Evolutionary conservation across 2,113 vertebrate species (phyloP), one percentile per base, ranked within the genome.

Genomic region (Callithrix jacchus): DNA sequence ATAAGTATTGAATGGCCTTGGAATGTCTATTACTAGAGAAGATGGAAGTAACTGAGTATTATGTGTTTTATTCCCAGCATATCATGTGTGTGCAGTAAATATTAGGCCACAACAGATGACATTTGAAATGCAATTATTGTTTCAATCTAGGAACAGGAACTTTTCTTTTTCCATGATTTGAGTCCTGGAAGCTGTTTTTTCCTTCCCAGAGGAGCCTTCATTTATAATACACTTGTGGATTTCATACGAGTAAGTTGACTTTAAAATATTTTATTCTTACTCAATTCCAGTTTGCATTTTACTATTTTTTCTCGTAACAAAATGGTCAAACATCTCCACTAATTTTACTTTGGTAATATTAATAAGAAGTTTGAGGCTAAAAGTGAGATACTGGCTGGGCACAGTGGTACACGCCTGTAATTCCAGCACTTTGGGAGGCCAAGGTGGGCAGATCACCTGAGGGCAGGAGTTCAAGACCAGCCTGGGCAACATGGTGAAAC

Each of bases 141-240:
- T 94, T 74, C 88, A 61, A 73, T 95, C 30, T 97, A 99, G 99
- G 99, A 99, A 37, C 99, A 99, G 97, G 99, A 99, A n/a, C 99
- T 99, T 89, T 99, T 99, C 98, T 99, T 99, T 97, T 99, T 99
- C 96, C 99, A 99, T 16, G 99, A 99, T 79, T 97, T 99, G 97
- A 99, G 99, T 96, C 99, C 99, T 0, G 99, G 99, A 84, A 99
- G 99, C 96, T 99, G 99, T 90, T 99, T 99, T 97, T 99, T 99
- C 93, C 98, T 99, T 80, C 99, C 99, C 1, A 99, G 99, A n/a
- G 99, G 99, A 76, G 99, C 99, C 92, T 99, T 98, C 97, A 97
- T 99, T 97, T 99, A 99, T 98, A 99, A 99, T 92, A 99, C 99
- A 0, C 99, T 99, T 0, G 96, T 97, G 1, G 98, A 99, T 87